Conservation (phyloP, 2,888 invertebrate species). For the Caenorhabditis zanzibari region DNA sequence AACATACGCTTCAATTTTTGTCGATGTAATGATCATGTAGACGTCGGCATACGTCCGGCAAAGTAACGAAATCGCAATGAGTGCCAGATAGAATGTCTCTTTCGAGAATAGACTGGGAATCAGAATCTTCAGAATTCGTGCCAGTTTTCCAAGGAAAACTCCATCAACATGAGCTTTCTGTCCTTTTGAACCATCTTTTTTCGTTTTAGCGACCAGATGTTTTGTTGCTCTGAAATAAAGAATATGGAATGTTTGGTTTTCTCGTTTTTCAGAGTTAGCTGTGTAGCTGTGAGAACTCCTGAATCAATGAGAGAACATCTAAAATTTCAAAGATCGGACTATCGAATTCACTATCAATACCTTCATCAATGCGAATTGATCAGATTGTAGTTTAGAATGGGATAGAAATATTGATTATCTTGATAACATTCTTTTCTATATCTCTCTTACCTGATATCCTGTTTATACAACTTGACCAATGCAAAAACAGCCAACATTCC, state of each 20-base stretch:
- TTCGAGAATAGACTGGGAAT: constrained; percentile 76
- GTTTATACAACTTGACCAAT: constrained; percentile 66
- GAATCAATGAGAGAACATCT: too few relatives aligned
- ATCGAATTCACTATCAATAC: too few relatives aligned
- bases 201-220: constrained; percentile 48
- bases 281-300: too few relatives aligned
- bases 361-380: neutral
- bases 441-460: constrained; percentile 60
- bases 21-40: constrained; percentile 97
- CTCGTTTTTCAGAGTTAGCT: neutral
- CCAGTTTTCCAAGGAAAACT: constrained; percentile 74
- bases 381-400: constrained; percentile 24
- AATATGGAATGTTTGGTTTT: neutral
- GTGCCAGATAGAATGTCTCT: constrained; percentile 79
- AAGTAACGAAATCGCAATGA: constrained; percentile 89
- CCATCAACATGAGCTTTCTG: constrained; percentile 72
- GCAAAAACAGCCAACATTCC: constrained; percentile 72
- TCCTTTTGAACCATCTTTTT: constrained; percentile 52
- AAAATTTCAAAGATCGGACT: too few relatives aligned
- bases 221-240: constrained; percentile 50
- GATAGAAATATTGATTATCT: constrained; percentile 21
- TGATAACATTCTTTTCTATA: neutral
- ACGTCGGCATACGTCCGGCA: constrained; percentile 95
- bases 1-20: constrained; percentile 91
- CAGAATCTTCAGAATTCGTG: constrained; percentile 77